phyloP scores from a whole-genome alignment of 1,140 invertebrate genomes.

The Dinothrombium tinctorium region DNA sequence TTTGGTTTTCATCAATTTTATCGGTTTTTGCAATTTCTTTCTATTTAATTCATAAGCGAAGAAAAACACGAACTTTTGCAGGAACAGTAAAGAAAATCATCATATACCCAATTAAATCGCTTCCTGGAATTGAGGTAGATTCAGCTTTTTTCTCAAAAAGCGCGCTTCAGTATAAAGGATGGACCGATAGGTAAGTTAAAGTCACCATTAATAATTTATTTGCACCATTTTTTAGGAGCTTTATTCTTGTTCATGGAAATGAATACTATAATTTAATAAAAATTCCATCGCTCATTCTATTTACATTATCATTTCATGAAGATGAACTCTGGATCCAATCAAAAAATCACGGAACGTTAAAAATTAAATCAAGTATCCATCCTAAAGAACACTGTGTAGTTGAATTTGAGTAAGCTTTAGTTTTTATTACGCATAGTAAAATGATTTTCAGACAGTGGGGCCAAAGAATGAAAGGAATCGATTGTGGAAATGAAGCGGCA shows the following conservation, averaged over 20 bases:
- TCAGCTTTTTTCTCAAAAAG: neutral
- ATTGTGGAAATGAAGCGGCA: slow-evolving; percentile 6
- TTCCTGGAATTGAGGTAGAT: neutral
- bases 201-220: neutral
- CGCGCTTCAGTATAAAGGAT: neutral
- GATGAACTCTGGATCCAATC: neutral
- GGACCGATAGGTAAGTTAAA: neutral
- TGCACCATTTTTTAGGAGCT: neutral
- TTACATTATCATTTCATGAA: neutral
- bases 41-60: no score
- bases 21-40: no score
- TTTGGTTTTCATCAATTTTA: no score
- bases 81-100: neutral
- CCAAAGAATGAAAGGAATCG: slow-evolving; percentile 1
- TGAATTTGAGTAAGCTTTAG: neutral
- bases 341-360: neutral
- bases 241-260: neutral
- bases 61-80: neutral
- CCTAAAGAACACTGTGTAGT: neutral
- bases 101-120: slow-evolving; percentile 4
- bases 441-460: neutral
- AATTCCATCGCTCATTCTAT: neutral
- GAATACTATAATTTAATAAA: neutral
- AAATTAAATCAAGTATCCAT: neutral
- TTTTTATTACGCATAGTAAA: no score